A percentile compares a stretch with the other conserved stretches of the same genome.
These are phyloP conservation scores for Diachrysia chrysitis DNA, from an alignment of 2,888 invertebrate genomes.

Conservation along the genomic window DNA sequence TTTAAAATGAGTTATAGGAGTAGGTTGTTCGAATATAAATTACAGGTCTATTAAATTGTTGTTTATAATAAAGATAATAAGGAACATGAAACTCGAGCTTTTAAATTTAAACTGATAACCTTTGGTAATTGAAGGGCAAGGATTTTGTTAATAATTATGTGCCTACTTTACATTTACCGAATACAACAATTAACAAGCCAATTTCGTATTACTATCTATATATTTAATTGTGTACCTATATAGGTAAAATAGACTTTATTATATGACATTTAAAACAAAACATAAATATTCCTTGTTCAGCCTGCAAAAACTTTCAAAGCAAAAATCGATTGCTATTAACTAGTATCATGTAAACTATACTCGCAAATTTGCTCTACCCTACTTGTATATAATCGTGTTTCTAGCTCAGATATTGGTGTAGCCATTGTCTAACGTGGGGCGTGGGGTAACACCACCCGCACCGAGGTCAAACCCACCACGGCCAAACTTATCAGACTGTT, in stretches of 20 bases:
- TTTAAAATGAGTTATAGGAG: not conserved
- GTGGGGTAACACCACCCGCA: constrained; percentile 29
- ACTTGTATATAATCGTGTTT: constrained; percentile 14
- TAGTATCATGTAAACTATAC: not conserved
- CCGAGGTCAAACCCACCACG: constrained; percentile 47
- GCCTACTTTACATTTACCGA: not conserved
- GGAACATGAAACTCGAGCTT: not conserved
- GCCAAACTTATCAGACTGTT: constrained; percentile 17
- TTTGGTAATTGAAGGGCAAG: not conserved
- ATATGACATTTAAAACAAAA: too few species aligned
- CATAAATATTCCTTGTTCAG: too few species aligned
- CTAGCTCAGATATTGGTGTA: constrained; percentile 23
- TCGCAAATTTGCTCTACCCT: constrained; percentile 8
- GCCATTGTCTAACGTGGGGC: constrained; percentile 50
- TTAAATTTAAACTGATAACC: not conserved
- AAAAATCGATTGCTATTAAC: not conserved
- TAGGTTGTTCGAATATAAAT: not conserved
- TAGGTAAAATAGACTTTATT: too few species aligned
- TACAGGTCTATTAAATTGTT: not conserved
- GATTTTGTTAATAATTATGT: not conserved
- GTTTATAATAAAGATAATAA: not conserved
- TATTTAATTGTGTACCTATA: too few species aligned
- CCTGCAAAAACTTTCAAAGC: too few species aligned
- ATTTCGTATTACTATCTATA: too few species aligned
- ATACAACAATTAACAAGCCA: not conserved